Evolutionary conservation across 2,113 vertebrate genomes (phyloP).

Genomic region (Tachysurus fulvidraco): DNA sequence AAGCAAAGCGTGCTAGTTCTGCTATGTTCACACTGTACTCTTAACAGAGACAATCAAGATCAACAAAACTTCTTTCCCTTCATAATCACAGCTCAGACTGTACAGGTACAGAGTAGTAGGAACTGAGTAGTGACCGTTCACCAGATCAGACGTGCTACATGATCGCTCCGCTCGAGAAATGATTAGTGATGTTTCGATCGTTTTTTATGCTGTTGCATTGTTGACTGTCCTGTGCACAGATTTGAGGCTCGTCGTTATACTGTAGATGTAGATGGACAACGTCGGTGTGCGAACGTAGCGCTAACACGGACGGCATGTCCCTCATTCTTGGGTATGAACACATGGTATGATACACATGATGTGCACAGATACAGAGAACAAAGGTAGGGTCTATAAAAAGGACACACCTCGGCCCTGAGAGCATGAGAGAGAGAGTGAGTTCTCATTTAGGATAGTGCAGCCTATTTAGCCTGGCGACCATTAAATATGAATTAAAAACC

Average conservation of each 20-base stretch:
- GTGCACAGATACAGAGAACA: conserved; percentile 28
- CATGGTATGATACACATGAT: background rate
- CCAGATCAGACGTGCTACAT: too few relatives aligned
- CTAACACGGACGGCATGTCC: background rate
- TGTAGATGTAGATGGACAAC: background rate
- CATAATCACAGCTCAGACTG: background rate
- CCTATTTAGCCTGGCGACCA: conserved; percentile 77
- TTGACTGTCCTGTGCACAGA: background rate
- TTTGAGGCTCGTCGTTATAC: background rate
- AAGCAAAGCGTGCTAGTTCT: background rate
- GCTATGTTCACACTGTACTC: background rate
- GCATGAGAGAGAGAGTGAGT: conserved; percentile 47
- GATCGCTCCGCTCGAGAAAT: too few relatives aligned
- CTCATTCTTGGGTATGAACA: background rate
- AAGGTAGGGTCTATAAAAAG: conserved; percentile 43
- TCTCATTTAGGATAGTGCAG: conserved; percentile 74
- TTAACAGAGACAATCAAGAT: background rate
- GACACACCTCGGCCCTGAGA: conserved; percentile 68
- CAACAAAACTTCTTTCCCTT: background rate
- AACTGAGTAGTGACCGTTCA: background rate
- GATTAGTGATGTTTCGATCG: too few relatives aligned
- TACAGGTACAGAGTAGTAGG: background rate
- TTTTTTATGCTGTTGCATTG: background rate
- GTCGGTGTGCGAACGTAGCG: background rate
- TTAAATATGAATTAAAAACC: conserved; percentile 86